Conservation (phyloP, 2,797 vertebrate genomes). For the Chelon labrosus region DNA sequence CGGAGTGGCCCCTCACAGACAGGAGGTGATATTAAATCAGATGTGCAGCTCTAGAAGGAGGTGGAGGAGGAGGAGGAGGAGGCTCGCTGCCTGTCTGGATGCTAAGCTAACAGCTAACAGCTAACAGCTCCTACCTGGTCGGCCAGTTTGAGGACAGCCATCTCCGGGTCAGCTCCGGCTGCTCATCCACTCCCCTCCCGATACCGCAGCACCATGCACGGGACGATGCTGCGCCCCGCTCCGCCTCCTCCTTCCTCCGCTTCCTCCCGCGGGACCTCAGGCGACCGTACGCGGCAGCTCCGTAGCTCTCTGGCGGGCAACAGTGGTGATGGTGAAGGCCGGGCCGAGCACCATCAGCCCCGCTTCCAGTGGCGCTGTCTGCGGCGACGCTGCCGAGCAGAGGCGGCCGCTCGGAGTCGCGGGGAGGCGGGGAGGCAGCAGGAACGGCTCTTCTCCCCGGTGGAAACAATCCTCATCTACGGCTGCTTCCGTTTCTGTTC, state of each 20-base stretch:
- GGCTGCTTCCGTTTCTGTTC: constrained; percentile 32
- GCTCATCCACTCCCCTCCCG: constrained; percentile 75
- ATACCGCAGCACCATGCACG: constrained; percentile 58
- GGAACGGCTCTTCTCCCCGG: constrained; percentile 53
- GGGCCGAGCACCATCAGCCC: constrained; percentile 73
- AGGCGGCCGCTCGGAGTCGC: constrained; percentile 58
- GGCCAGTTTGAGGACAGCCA: constrained; percentile 88
- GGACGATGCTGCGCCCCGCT: constrained; percentile 47
- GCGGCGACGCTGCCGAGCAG: constrained; percentile 61
- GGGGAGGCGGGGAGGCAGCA: constrained; percentile 61
- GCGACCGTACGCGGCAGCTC: background rate
- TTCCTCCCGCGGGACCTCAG: constrained; percentile 5
- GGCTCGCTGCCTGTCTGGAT: background rate
- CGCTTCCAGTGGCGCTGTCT: constrained; percentile 72
- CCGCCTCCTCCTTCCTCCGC: constrained; percentile 19
- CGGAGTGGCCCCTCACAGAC: too few relatives aligned
- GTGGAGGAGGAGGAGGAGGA: too few relatives aligned
- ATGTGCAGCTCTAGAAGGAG: too few relatives aligned
- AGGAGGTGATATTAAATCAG: too few relatives aligned
- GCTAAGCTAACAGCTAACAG: constrained; percentile 71
- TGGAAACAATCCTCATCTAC: constrained; percentile 77
- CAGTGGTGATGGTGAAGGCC: constrained; percentile 68
- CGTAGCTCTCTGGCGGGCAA: constrained; percentile 21
- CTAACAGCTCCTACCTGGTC: constrained; percentile 83
- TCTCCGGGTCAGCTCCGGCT: constrained; percentile 77